These are phyloP conservation scores for Pseudonaja textilis DNA, from an alignment of 2,113 vertebrate genomes.

Conservation along the genomic window DNA sequence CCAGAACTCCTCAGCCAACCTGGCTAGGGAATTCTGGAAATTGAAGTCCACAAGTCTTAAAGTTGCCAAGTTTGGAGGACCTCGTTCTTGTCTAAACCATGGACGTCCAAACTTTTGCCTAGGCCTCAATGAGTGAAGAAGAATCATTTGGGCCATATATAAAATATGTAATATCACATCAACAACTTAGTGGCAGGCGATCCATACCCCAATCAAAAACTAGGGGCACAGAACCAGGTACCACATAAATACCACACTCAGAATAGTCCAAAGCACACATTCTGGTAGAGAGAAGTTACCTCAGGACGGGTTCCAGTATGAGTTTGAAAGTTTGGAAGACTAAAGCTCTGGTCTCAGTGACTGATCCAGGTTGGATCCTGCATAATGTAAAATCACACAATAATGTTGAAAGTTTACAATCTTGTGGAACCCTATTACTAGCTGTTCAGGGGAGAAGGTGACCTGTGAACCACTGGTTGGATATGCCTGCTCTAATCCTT, in stretches of 20 bases:
- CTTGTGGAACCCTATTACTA: background rate
- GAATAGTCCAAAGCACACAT: too few species aligned
- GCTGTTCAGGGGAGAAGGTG: background rate
- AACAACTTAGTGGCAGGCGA: too few species aligned
- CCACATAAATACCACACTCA: too few species aligned
- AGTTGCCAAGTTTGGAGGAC: too few species aligned
- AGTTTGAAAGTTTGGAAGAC: background rate
- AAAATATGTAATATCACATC: background rate
- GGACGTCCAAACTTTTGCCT: background rate
- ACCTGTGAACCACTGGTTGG: background rate
- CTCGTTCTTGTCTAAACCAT: background rate
- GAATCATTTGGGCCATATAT: background rate
- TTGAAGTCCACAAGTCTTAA: too few species aligned
- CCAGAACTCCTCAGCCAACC: too few species aligned
- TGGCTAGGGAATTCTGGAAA: too few species aligned
- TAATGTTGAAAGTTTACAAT: background rate
- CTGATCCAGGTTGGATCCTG: background rate
- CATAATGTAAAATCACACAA: background rate
- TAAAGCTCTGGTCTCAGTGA: background rate
- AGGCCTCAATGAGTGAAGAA: background rate
- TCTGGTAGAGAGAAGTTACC: too few species aligned
- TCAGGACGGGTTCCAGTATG: background rate
- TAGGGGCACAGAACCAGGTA: too few species aligned
- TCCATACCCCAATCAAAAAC: too few species aligned
- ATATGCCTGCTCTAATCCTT: background rate